A percentile compares a stretch with the other conserved stretches of the same genome.
phyloP scores from a whole-genome alignment of 2,888 invertebrate species.

The Perdita meconis region DNA sequence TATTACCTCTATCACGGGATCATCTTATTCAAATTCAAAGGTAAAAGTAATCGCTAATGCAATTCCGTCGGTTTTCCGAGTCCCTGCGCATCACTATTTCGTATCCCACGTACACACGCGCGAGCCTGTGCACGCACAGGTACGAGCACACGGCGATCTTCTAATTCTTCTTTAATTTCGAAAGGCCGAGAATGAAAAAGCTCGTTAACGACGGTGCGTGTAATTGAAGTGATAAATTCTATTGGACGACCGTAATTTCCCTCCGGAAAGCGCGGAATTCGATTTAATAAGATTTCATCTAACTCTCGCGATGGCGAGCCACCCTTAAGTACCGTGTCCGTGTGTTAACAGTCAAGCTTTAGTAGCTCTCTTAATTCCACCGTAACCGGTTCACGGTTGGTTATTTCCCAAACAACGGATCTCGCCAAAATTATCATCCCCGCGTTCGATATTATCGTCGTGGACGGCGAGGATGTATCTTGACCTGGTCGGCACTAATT shows the following conservation, averaged over 20 bases:
- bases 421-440: constrained; percentile 22
- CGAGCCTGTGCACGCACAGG: too few species aligned
- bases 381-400: not conserved
- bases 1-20: too few species aligned
- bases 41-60: too few species aligned
- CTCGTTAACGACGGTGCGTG: constrained; percentile 18
- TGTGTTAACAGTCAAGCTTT: constrained; percentile 26
- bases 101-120: too few species aligned
- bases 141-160: not conserved
- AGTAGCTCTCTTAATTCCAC: constrained; percentile 22
- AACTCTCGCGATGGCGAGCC: not conserved
- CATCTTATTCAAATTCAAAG: too few species aligned
- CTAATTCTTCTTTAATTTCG: not conserved
- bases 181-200: not conserved
- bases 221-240: constrained; percentile 24
- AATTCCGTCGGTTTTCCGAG: too few species aligned
- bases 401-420: constrained; percentile 10
- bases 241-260: constrained; percentile 3
- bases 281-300: constrained; percentile 35
- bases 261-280: constrained; percentile 13
- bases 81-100: too few species aligned
- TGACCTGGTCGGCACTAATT: constrained; percentile 29
- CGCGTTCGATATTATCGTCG: constrained; percentile 20
- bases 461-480: not conserved
- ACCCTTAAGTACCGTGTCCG: not conserved